Conservation (phyloP, 2,888 invertebrate species). For the Scrobipalpa costella region DNA sequence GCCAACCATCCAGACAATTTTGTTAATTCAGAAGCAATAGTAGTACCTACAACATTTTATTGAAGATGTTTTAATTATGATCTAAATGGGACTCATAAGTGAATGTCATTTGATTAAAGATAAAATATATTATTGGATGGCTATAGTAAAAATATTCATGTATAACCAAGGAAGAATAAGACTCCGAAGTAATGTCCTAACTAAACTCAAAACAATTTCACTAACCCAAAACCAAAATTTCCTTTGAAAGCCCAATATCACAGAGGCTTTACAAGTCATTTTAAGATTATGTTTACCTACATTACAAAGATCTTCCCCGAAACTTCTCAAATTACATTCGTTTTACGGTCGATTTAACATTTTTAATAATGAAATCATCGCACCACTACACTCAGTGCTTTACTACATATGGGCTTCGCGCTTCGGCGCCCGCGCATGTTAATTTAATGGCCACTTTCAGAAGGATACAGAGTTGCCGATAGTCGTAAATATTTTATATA, state of each 20-base stretch:
- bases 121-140: too few relatives aligned
- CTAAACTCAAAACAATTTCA: too few relatives aligned
- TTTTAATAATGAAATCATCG: slow-evolving; percentile 52
- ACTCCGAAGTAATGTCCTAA: too few relatives aligned
- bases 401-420: slow-evolving; percentile 61
- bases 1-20: slow-evolving; percentile 26
- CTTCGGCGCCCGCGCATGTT: slow-evolving; percentile 57
- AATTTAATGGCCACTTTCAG: slow-evolving; percentile 52
- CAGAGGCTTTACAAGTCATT: too few relatives aligned
- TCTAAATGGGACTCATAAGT: too few relatives aligned
- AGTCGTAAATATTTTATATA: slow-evolving; percentile 45
- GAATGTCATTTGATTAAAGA: neutral
- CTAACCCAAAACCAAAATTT: too few relatives aligned
- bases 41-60: slow-evolving; percentile 18
- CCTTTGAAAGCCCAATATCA: too few relatives aligned
- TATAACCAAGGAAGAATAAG: too few relatives aligned
- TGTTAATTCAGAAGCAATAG: slow-evolving; percentile 30
- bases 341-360: slow-evolving; percentile 18
- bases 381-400: slow-evolving; percentile 50
- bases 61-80: neutral
- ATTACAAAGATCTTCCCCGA: too few relatives aligned
- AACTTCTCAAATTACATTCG: slow-evolving; percentile 9
- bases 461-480: slow-evolving; percentile 46
- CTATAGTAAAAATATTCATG: too few relatives aligned
- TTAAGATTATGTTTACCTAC: too few relatives aligned